Evolutionary conservation across 2,113 vertebrate species (phyloP), one percentile per base, ranked within the genome.

Genomic region (Nyctereutes procyonoides): DNA sequence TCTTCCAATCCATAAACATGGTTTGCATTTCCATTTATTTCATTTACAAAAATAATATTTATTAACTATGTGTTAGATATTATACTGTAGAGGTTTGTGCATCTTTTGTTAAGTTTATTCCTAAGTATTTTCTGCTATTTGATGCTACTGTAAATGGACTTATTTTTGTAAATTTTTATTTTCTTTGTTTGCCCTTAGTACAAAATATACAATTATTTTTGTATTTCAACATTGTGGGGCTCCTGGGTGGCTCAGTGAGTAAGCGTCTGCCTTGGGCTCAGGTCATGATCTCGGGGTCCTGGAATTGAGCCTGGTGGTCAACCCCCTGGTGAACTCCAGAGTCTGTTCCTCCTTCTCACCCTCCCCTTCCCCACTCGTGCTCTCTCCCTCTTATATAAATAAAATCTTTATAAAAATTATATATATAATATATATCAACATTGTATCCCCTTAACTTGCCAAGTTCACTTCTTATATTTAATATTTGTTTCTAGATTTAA

Each of bases 41-140:
- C 22, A 82, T 48, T 79, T 77, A 16, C 16, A 51, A 82, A 92
- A 88, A 65, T 94, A 94, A 62, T 56, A 35, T 81, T 82, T 79
- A 79, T 71, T 17, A 93, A 15, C 32, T 63, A 28, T 79, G n/a
- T 32, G 43, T 53, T 62, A n/a, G 3, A 20, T 5, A 89, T 79
- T 85, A 82, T 85, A 60, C 79, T 62, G 12, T 35, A 53, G 26
- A 55, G 38, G 19, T 60, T 79, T 79, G 8, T 26, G 62, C 69
- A 89, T 76, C 38, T 77, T 93, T 60, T 84, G 19, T 93, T 69
- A 83, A 65, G 30, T 85, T 67, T 82, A 74, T 92, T 88, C 11
- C 4, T 13, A 92, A 92, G 11, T 76, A 58, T 89, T 65, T 89
- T 89, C 20, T 83, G 22, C 19, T 38, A 80, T 84, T 90, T 58